Conservation (phyloP, 2,797 vertebrate species). For the Sebastes reedi region DNA sequence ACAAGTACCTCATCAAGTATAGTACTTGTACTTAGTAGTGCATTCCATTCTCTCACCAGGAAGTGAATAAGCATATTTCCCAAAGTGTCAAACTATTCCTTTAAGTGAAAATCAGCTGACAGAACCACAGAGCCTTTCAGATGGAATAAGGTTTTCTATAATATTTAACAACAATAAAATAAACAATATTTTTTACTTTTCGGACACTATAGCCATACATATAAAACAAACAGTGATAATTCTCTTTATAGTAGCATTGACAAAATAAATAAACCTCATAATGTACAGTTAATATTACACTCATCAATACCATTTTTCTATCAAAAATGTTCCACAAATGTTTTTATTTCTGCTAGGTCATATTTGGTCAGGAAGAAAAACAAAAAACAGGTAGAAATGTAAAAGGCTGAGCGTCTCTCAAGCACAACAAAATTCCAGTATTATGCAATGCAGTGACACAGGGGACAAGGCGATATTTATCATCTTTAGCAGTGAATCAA, state of each 20-base stretch:
- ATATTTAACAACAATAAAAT: conserved; percentile 44
- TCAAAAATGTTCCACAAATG: conserved; percentile 47
- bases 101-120: conserved; percentile 32
- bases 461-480: conserved; percentile 27
- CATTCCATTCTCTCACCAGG: not conserved
- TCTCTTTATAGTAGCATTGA: conserved; percentile 60
- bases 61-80: conserved; percentile 14
- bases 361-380: conserved; percentile 67
- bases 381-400: conserved; percentile 39
- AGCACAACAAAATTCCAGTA: conserved; percentile 69
- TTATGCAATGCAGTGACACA: conserved; percentile 46
- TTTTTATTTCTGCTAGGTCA: conserved; percentile 31
- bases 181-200: conserved; percentile 44
- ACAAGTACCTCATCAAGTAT: not conserved
- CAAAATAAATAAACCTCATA: conserved; percentile 76
- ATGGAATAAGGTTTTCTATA: conserved; percentile 23
- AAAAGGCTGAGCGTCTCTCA: conserved; percentile 33
- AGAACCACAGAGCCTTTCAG: conserved; percentile 23
- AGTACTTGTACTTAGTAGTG: not conserved
- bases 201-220: conserved; percentile 57
- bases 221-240: conserved; percentile 60
- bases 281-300: conserved; percentile 65
- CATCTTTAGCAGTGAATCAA: conserved; percentile 37
- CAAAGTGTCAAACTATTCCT: conserved; percentile 24
- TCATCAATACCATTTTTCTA: conserved; percentile 41